These are phyloP conservation scores for Redunca redunca DNA, from an alignment of 2,113 vertebrate species.

Conservation along the genomic window DNA sequence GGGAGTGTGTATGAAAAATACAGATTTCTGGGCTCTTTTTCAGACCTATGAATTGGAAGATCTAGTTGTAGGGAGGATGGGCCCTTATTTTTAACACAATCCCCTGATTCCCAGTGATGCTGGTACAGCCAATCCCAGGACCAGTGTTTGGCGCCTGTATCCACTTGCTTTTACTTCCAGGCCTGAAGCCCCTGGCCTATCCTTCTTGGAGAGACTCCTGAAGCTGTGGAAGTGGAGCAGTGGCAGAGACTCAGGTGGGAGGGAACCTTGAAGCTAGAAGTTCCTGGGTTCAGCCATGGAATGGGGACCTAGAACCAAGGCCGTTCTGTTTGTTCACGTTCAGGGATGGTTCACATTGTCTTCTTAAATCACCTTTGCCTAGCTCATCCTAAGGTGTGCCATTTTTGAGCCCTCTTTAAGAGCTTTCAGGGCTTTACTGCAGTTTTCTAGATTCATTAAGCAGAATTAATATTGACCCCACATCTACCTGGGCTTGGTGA, in stretches of 20 bases:
- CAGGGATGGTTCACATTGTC: background rate
- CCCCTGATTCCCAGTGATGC: background rate
- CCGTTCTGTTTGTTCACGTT: background rate
- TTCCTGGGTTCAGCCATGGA: background rate
- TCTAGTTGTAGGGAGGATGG: background rate
- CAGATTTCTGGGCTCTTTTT: background rate
- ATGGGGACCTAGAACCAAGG: background rate
- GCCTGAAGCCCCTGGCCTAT: background rate
- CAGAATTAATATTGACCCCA: background rate
- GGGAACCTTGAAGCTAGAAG: background rate
- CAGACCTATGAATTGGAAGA: background rate
- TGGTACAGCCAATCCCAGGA: background rate
- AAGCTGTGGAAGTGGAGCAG: background rate
- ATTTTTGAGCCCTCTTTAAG: background rate
- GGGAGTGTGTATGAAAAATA: background rate
- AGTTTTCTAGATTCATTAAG: background rate
- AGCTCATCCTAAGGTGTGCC: background rate
- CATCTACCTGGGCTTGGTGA: background rate
- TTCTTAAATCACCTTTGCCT: background rate
- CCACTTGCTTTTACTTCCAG: background rate
- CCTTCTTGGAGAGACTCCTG: background rate
- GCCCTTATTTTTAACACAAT: background rate
- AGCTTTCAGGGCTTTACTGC: background rate
- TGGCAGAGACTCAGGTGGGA: background rate
- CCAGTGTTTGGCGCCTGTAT: background rate